Conservation (phyloP, 2,113 vertebrate species). For the Arothron firmamentum region DNA sequence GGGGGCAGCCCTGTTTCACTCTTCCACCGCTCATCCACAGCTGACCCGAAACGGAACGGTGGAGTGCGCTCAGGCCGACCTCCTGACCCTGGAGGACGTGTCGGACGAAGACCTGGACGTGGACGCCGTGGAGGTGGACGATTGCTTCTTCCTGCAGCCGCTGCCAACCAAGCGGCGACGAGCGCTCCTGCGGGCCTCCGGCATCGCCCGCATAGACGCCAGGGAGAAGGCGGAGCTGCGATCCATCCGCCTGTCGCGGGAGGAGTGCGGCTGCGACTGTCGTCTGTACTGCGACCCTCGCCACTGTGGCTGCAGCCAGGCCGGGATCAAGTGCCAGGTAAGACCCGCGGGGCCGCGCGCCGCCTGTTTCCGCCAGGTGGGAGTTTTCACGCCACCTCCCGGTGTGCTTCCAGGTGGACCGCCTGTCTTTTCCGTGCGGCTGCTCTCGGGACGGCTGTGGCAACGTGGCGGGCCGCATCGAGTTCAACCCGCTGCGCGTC, state of each 20-base stretch:
- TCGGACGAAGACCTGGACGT: constrained; percentile 94
- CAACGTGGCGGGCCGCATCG: constrained; percentile 87
- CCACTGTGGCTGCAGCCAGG: constrained; percentile 94
- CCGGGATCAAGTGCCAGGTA: constrained; percentile 96
- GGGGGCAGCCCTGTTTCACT: neutral
- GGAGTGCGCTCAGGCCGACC: constrained; percentile 87
- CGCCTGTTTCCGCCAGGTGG: neutral
- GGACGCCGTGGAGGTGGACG: constrained; percentile 91
- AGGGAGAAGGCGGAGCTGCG: constrained; percentile 93
- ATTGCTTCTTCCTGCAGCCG: constrained; percentile 96
- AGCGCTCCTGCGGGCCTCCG: constrained; percentile 87
- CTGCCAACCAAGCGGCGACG: constrained; percentile 92
- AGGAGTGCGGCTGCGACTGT: constrained; percentile 96
- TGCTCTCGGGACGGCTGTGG: constrained; percentile 94
- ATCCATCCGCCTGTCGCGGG: constrained; percentile 89
- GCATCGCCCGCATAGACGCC: constrained; percentile 90
- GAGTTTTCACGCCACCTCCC: neutral
- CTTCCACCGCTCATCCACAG: constrained; percentile 57
- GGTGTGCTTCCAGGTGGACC: constrained; percentile 83
- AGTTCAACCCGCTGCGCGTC: constrained; percentile 95
- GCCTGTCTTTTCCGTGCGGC: constrained; percentile 96
- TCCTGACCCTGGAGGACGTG: constrained; percentile 90
- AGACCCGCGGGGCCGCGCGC: neutral
- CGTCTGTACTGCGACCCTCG: constrained; percentile 94
- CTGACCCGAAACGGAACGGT: constrained; percentile 92